Evolutionary conservation across 2,113 vertebrate species (phyloP), one percentile per base, ranked within the genome.

Genomic region (Charina bottae): DNA sequence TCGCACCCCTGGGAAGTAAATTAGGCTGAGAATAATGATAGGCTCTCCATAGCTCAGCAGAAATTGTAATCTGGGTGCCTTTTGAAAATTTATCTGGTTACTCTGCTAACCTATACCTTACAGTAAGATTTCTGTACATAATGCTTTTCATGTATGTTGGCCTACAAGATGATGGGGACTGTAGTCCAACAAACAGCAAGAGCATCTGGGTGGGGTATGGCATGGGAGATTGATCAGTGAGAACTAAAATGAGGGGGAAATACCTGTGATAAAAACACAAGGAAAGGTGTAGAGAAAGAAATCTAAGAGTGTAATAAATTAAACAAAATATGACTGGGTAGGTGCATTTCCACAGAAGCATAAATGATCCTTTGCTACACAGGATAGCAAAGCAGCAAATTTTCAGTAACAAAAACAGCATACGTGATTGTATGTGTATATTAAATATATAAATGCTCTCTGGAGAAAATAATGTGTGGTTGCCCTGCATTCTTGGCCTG

Each of bases 181-280:
- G 72, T 78, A 78, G 33, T 78, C 33, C 17, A 37, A 37, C 37
- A 7, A 37, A 37, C 2, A 78, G 37, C 2, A 72, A 72, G 17
- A 37, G 33, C 19, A 78, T 78, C 72, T 78, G 72, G 17, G 42
- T 78, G 72, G 17, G 17, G 72, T 21, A 8, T 17, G 12, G 24
- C 4, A 92, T n/a, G 60, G 4, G 23, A 83, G 42, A n/a, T 19
- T 84, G 62, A 62, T 24, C 28, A 33, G 55, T 26, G 46, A 60
- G 90, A 68, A 49, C 21, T 62, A 83, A 92, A 89, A 89, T 89
- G 64, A 84, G 88, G 59, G 10, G 56, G 15, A 37, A 64, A 84
- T 53, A 37, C 46, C 8, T 12, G 13, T 21, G 46, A n/a, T 28
- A 49, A 78, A 42, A 89, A 89, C 46, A 87, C 46, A 54, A 87